Evolutionary conservation across 2,797 vertebrate species (phyloP), one percentile per base, ranked within the genome.

Genomic region (Balearica regulorum): DNA sequence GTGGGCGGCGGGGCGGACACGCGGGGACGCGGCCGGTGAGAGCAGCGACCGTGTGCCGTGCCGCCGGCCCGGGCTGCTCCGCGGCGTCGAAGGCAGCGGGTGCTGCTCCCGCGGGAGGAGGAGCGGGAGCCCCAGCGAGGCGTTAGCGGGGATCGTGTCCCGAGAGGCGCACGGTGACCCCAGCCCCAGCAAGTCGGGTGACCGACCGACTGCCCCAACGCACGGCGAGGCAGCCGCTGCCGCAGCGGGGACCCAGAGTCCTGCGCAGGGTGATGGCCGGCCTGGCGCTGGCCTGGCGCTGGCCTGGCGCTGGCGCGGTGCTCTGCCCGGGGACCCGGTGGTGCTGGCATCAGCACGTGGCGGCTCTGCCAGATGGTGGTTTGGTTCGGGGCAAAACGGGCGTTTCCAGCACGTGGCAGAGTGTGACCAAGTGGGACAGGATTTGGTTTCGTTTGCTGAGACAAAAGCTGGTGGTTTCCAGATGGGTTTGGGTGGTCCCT

Each of bases 361-460:
- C 3, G 39, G 7, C 26, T 16, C 22, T 28, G 60, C 24, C 12
- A 5, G 37, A 3, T 5, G 7, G 7, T 3, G 58, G 5, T 35
- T 28, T 6, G 58, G 44, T 10, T 35, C 12, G 5, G 73, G 28
- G 22, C 5, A 7, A 22, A 31, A 3, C 1, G 7, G 44, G 46
- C 8, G 1, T 8, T 35, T 10, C 24, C 61, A 13, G 51, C n/a
- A 13, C 5, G 1, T 13, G 35, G 31, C 66, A 6, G 35, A 35
- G 35, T 1, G 26, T 8, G 83, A 37, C 33, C 9, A 3, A 29
- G 5, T 3, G 51, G 43, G 83, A 13, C 29, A 18, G 61, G 17
- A 2, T 7, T 15, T 0, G 17, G 29, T 12, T 13, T 9, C 1
- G 4, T 7, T 53, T 3, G 2, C 1, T 6, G 49, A 8, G 71